Evolutionary conservation across 2,888 invertebrate genomes (phyloP), one percentile per base, ranked within the genome.

Genomic region (Tenthredo distinguenda): DNA sequence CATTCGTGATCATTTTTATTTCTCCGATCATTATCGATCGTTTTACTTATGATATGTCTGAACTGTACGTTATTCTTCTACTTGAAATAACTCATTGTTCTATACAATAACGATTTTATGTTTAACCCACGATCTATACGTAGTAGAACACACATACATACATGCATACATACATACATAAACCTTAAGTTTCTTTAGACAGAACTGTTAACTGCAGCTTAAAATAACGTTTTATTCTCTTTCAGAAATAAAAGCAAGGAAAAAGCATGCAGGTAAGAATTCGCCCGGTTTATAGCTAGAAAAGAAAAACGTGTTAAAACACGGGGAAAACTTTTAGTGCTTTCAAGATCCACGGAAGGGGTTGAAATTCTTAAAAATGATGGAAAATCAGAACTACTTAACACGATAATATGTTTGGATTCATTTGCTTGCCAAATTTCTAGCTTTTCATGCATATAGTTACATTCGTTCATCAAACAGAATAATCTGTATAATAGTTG

Each of bases 161-260:
- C n/a, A 58, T n/a, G n/a, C n/a, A 21, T 21, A n/a, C 58, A 58
- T 58, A n/a, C 7, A n/a, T 7, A 21, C 58, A 7, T 34, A 31
- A 26, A 40, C 21, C 26, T 26, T 37, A 31, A 21, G 68, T 71
- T 34, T 71, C 18, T 15, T 37, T 37, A 7, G 10, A n/a, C 37
- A 15, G 31, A n/a, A 74, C 37, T 40, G 43, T 74, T 40, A 74
- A 74, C 26, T 40, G 9, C 72, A 18, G 68, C 31, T 85, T 68
- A 40, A 86, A 87, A 86, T 86, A 87, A 87, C 90, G 91, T 90
- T 90, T 90, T 91, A 89, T 91, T 87, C 88, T 93, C 92, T 95
- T 95, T 87, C 96, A 96, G 96, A 96, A 95, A 96, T 96, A 94
- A 96, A 96, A 94, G 95, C 96, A 93, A 95, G 96, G 94, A 96